Evolutionary conservation across 2,888 invertebrate genomes (phyloP).

Genomic region (Euplexia lucipara): DNA sequence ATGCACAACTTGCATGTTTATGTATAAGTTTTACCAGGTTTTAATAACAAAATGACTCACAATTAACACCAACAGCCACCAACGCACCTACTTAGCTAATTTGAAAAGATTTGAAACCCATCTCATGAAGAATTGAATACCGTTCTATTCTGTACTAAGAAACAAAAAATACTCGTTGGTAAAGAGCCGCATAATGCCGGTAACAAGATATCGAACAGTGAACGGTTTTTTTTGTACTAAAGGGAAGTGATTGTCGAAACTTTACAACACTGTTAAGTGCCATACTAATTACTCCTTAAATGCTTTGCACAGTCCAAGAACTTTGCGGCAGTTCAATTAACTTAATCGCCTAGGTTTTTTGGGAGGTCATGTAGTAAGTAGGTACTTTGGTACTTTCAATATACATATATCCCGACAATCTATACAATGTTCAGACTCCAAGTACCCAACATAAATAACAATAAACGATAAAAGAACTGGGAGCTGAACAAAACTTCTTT

Average conservation of each 20-base stretch:
- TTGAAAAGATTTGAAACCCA: background rate
- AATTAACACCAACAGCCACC: background rate
- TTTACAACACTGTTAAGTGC: conserved; percentile 24
- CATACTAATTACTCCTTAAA: conserved; percentile 20
- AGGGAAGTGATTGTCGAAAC: conserved; percentile 53
- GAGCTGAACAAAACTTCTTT: background rate
- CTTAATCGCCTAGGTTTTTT: conserved; percentile 9
- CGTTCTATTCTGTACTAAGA: background rate
- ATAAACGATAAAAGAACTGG: background rate
- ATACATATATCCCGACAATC: background rate
- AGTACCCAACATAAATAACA: no score
- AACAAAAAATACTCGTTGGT: background rate
- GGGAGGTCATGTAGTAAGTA: background rate
- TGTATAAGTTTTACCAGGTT: background rate
- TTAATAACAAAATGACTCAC: background rate
- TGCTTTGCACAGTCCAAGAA: conserved; percentile 6
- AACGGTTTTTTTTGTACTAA: conserved; percentile 22
- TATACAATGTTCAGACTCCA: background rate
- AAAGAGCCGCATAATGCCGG: conserved; percentile 10
- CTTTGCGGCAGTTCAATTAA: conserved; percentile 19
- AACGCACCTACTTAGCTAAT: no score
- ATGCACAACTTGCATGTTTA: conserved; percentile 2
- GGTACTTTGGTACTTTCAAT: background rate
- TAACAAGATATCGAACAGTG: conserved; percentile 10
- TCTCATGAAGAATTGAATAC: background rate